Evolutionary conservation across 2,888 invertebrate genomes (phyloP), one percentile per base, ranked within the genome.

Genomic region (Himalopsyche anomala): DNA sequence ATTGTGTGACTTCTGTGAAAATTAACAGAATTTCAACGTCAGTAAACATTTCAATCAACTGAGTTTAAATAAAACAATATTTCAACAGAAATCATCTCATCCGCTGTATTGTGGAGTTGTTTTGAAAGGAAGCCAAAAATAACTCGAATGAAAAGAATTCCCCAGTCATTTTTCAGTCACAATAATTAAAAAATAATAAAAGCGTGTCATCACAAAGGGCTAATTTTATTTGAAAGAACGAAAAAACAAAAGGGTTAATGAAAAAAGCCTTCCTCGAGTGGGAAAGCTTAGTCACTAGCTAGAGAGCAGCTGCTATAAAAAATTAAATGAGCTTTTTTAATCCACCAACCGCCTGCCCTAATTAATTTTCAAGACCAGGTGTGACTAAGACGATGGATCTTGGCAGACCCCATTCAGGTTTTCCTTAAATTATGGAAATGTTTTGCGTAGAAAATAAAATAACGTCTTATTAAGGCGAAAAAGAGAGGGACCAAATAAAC

Each of bases 321-420:
- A 86, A 86, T 84, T 62, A 85, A 87, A 87, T 84, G 87, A 87
- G 86, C 81, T 85, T 86, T 86, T 86, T 87, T 87, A 87, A 85
- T 85, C 87, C 81, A 69, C 56, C 54, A 82, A 79, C 81, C 85
- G 85, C 82, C 80, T 55, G 51, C 79, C 45, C 86, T 88, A 87
- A 88, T 88, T 88, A 87, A 88, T 88, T 88, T 86, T 82, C 62
- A 87, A 84, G 80, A 86, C 86, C 88, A 88, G 88, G 88, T 88
- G 88, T 86, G 87, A 86, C 86, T 85, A 81, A 85, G 86, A 81
- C 84, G 86, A 86, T 82, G 87, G 81, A 86, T 86, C 85, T 83
- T 54, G 82, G 82, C 82, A 42, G 81, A 19, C 62, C 74, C 79
- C 56, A 86, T 83, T 80, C 83, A 80, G 56, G 83, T 54, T 83